Percentiles rank a stretch among this genome's conserved stretches.
Evolutionary conservation across 2,113 vertebrate species (phyloP).

Genomic region (Echinops telfairi): DNA sequence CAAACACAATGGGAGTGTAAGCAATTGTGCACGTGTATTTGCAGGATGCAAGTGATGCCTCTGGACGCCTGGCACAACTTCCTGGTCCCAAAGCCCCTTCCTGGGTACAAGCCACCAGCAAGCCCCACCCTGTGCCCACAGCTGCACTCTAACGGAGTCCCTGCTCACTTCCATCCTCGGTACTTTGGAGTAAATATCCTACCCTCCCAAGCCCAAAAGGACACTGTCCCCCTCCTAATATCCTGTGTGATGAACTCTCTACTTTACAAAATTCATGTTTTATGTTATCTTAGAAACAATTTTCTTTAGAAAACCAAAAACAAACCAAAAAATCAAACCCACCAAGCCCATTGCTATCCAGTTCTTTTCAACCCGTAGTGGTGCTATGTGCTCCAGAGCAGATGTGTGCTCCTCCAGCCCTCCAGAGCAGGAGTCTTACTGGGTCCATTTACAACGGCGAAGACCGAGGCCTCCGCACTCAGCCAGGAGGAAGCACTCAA

Average conservation of each 20-base stretch:
- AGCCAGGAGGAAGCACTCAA: background rate
- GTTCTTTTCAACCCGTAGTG: background rate
- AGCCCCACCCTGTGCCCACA: background rate
- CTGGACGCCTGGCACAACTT: too few relatives aligned
- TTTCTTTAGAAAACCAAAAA: too few relatives aligned
- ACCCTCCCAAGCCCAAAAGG: background rate
- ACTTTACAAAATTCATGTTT: too few relatives aligned
- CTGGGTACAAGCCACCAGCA: background rate
- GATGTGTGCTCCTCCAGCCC: background rate
- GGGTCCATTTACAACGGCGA: background rate
- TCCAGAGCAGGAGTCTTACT: background rate
- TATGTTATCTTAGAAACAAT: too few relatives aligned
- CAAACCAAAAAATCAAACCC: background rate
- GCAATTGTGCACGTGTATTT: background rate
- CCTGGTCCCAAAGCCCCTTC: too few relatives aligned
- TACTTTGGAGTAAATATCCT: background rate
- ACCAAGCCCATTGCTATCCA: background rate
- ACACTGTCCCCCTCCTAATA: background rate
- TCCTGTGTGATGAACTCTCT: too few relatives aligned
- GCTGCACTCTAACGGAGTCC: background rate
- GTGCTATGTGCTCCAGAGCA: background rate
- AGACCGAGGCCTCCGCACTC: background rate
- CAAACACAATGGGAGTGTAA: background rate
- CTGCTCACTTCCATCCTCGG: background rate
- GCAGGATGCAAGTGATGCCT: background rate